These are phyloP conservation scores for Eurytoma californica DNA, from an alignment of 2,888 invertebrate species.

Conservation along the genomic window DNA sequence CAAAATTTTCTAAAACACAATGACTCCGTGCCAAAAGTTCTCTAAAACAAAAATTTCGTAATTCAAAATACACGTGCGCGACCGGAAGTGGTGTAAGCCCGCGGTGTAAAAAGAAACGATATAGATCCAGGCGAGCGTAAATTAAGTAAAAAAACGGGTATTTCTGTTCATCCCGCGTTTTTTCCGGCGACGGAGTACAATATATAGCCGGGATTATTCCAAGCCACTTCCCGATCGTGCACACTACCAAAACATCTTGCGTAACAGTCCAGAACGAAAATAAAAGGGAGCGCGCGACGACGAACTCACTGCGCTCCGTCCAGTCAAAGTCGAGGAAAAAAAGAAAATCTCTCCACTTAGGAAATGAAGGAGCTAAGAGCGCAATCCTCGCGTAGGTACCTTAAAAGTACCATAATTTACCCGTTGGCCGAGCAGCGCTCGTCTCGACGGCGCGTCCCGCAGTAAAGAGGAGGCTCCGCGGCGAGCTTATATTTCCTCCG, in stretches of 20 bases:
- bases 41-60: too few relatives aligned
- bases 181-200: not conserved
- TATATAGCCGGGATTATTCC: slow-evolving; percentile 23
- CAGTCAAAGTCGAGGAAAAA: not conserved
- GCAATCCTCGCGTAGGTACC: slow-evolving; percentile 15
- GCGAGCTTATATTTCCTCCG: slow-evolving; percentile 47
- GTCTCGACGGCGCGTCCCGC: not conserved
- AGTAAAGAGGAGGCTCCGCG: slow-evolving; percentile 18
- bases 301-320: not conserved
- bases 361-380: not conserved
- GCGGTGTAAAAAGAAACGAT: not conserved
- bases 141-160: not conserved
- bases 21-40: too few relatives aligned
- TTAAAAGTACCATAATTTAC: slow-evolving; percentile 14
- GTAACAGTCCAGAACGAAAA: slow-evolving; percentile 30
- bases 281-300: slow-evolving; percentile 17
- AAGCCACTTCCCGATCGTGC: not conserved
- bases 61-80: too few relatives aligned
- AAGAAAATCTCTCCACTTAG: not conserved
- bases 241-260: slow-evolving; percentile 32
- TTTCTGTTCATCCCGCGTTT: not conserved
- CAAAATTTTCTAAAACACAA: too few relatives aligned
- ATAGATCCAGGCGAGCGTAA: not conserved
- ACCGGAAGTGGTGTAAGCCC: too few relatives aligned
- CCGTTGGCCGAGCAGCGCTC: not conserved